Evolutionary conservation across 1,140 invertebrate genomes (phyloP).

Genomic region (Trichonephila clavipes): DNA sequence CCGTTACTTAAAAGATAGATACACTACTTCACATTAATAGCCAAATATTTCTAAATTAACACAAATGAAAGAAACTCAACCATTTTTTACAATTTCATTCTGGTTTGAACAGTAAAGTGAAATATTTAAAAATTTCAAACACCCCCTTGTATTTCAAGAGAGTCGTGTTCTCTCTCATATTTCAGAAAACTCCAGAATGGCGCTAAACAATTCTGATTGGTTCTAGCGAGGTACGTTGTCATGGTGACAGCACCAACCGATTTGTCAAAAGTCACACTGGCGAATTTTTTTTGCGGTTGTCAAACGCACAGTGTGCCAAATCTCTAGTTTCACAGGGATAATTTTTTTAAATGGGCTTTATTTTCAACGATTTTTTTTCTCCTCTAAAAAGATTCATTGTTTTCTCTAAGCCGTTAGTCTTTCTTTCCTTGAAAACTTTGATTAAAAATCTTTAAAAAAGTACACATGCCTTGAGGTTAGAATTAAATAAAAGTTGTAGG

Average conservation of each 20-base stretch:
- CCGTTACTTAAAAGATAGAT: background rate
- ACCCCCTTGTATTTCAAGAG: constrained; percentile 15
- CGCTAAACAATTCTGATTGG: constrained; percentile 65
- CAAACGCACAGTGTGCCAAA: constrained; percentile 45
- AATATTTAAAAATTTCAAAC: constrained; percentile 3
- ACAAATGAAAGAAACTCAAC: background rate
- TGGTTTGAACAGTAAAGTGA: background rate
- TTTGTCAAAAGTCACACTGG: constrained; percentile 65
- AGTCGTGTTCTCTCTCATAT: constrained; percentile 35
- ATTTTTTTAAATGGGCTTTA: constrained; percentile 50
- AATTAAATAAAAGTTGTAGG: background rate
- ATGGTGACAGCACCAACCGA: constrained; percentile 39
- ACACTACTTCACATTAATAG: background rate
- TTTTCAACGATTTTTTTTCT: constrained; percentile 9
- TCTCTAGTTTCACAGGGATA: constrained; percentile 49
- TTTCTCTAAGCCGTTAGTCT: background rate
- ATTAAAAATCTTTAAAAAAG: background rate
- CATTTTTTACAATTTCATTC: background rate
- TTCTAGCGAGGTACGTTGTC: constrained; percentile 22
- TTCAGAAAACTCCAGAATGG: constrained; percentile 41
- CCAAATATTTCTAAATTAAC: background rate
- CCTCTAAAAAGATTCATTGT: constrained; percentile 12
- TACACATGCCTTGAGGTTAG: background rate
- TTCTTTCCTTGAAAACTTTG: background rate
- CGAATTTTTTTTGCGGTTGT: constrained; percentile 55